Percentiles rank a stretch among this genome's conserved stretches.
These are phyloP conservation scores for Siphonodentalium dalli DNA, from an alignment of 2,888 invertebrate genomes.

Conservation along the genomic window DNA sequence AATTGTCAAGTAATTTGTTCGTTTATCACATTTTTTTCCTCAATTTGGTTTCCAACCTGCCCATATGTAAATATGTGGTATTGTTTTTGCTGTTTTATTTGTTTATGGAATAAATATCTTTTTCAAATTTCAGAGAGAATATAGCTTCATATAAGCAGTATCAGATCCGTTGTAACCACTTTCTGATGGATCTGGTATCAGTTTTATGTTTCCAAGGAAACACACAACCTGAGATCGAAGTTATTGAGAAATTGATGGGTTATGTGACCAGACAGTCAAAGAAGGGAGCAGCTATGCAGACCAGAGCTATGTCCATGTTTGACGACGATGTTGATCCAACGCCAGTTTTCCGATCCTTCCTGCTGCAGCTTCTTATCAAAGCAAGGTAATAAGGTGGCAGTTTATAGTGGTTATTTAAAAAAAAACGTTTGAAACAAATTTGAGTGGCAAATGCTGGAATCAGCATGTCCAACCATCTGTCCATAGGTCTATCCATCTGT, in stretches of 20 bases:
- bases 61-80: too few relatives aligned
- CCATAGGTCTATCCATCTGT: too few relatives aligned
- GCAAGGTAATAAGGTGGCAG: conserved; percentile 41
- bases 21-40: too few relatives aligned
- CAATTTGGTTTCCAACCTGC: too few relatives aligned
- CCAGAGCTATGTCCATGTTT: conserved; percentile 44
- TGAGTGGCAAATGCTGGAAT: too few relatives aligned
- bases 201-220: conserved; percentile 42
- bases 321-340: conserved; percentile 49
- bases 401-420: too few relatives aligned
- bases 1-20: too few relatives aligned
- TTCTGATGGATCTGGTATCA: conserved; percentile 49
- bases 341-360: conserved; percentile 52
- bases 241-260: conserved; percentile 36
- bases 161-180: conserved; percentile 40
- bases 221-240: conserved; percentile 33
- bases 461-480: too few relatives aligned
- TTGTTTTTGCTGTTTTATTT: not conserved
- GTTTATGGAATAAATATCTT: not conserved
- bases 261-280: conserved; percentile 31
- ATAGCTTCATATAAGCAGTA: conserved; percentile 28
- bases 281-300: conserved; percentile 8
- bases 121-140: conserved; percentile 25
- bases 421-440: too few relatives aligned
- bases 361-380: conserved; percentile 48